Conservation (phyloP, 2,113 vertebrate genomes). For the Hemiprocne comata region DNA sequence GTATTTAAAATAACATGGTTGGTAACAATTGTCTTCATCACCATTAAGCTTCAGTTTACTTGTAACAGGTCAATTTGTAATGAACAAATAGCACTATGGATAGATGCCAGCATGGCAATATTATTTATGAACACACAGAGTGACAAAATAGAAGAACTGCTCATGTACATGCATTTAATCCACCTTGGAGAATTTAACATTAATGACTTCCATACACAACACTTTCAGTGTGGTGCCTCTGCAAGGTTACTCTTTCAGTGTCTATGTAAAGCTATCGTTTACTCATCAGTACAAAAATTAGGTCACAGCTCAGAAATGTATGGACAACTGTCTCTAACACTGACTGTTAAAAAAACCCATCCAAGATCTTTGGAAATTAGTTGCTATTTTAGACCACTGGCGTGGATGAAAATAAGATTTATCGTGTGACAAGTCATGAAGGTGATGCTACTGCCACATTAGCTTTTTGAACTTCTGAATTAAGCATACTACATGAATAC, state of each 20-base stretch:
- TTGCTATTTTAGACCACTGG: not conserved
- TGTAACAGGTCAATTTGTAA: not conserved
- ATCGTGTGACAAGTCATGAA: not conserved
- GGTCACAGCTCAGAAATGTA: not conserved
- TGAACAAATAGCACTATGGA: not conserved
- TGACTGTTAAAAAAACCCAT: not conserved
- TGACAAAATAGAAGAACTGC: not conserved
- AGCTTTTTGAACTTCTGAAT: not conserved
- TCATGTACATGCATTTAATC: not conserved
- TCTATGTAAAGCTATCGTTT: not conserved
- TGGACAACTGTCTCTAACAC: not conserved
- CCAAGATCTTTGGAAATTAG: not conserved
- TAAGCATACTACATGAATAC: not conserved
- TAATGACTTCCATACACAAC: not conserved
- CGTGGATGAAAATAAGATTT: not conserved
- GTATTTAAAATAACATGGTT: not conserved
- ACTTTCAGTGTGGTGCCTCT: not conserved
- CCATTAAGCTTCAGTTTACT: not conserved
- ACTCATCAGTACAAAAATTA: not conserved
- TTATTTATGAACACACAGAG: not conserved
- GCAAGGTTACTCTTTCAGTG: not conserved
- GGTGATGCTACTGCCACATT: not conserved
- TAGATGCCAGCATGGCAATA: not conserved
- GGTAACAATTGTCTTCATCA: not conserved
- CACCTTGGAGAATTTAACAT: not conserved